Percentiles rank a stretch among this genome's conserved stretches.
Conservation (phyloP, 2,888 invertebrate genomes). For the Teleogryllus oceanicus region DNA sequence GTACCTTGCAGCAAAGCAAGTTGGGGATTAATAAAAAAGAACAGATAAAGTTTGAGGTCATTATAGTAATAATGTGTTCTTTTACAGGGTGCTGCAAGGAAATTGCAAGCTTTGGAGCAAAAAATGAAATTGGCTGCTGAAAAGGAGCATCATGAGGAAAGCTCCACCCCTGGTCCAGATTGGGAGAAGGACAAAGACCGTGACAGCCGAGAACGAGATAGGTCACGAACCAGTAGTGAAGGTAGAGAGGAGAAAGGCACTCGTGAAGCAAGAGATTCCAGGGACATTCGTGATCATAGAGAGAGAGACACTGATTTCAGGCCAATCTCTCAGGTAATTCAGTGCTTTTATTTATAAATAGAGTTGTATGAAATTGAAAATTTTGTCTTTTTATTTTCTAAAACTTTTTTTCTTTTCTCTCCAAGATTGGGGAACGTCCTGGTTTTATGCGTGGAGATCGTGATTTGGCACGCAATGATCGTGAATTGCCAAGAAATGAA, state of each 20-base stretch:
- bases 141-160: constrained; percentile 47
- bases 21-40: neutral
- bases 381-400: neutral
- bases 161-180: constrained; percentile 43
- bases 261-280: constrained; percentile 23
- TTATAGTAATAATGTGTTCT: neutral
- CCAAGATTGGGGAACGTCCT: constrained; percentile 30
- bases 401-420: neutral
- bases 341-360: neutral
- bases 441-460: constrained; percentile 25
- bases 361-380: neutral
- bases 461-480: neutral
- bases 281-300: neutral
- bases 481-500: neutral
- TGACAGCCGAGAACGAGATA: constrained; percentile 46
- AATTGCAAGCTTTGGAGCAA: constrained; percentile 65
- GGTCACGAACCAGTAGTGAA: constrained; percentile 47
- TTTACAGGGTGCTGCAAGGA: constrained; percentile 58
- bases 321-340: constrained; percentile 37
- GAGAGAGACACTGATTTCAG: constrained; percentile 38
- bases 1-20: no score
- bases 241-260: constrained; percentile 42
- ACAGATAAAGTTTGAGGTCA: neutral
- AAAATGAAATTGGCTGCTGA: constrained; percentile 55
- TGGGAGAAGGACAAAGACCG: constrained; percentile 51